Conservation (phyloP, 2,797 vertebrate species). For the Pseudopleuronectes americanus region DNA sequence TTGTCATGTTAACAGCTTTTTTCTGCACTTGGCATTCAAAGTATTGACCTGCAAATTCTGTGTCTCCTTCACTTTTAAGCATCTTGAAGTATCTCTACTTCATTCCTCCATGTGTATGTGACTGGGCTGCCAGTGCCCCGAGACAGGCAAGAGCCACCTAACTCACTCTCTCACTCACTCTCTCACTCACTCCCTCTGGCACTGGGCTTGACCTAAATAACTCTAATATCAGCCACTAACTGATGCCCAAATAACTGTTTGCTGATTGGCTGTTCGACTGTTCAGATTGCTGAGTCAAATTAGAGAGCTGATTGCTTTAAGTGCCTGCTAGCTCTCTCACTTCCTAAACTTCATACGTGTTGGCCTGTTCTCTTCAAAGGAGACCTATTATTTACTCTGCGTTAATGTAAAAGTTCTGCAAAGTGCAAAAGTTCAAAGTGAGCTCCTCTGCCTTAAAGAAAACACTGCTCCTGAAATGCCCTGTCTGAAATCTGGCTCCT, state of each 20-base stretch:
- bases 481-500: too few relatives aligned
- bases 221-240: conserved; percentile 60
- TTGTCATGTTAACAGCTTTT: conserved; percentile 45
- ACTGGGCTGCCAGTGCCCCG: conserved; percentile 27
- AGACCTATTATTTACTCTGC: too few relatives aligned
- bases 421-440: too few relatives aligned
- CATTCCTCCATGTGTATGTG: conserved; percentile 60
- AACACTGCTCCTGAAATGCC: too few relatives aligned
- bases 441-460: too few relatives aligned
- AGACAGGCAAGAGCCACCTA: conserved; percentile 52
- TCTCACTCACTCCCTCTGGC: conserved; percentile 39
- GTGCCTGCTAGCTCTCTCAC: conserved; percentile 8
- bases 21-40: conserved; percentile 46
- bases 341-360: neutral
- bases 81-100: conserved; percentile 28
- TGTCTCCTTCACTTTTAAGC: conserved; percentile 39
- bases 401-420: too few relatives aligned
- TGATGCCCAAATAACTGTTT: conserved; percentile 39
- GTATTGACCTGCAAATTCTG: conserved; percentile 57
- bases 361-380: neutral
- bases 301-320: conserved; percentile 23
- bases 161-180: conserved; percentile 18
- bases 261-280: conserved; percentile 43
- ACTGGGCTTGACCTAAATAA: conserved; percentile 68
- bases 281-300: conserved; percentile 22